Conservation (phyloP, 53 echinoderm and acorn worm genomes). For the Paelopatides confundens region DNA sequence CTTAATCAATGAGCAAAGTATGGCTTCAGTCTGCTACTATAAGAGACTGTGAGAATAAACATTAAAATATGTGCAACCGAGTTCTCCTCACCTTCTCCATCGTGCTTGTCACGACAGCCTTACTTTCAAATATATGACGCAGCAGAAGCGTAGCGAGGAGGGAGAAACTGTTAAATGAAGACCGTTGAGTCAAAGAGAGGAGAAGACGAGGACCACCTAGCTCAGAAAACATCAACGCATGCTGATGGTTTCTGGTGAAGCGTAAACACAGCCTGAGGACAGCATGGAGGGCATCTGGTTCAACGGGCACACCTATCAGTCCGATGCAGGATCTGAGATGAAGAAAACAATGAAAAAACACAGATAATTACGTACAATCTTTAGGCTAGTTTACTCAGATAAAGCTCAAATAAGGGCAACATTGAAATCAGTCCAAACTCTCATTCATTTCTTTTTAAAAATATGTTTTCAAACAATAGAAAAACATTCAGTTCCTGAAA, state of each 20-base stretch:
- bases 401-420: too few species aligned
- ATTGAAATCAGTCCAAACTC: too few species aligned
- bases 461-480: too few species aligned
- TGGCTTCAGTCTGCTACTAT: too few species aligned
- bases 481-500: too few species aligned
- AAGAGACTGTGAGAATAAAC: too few species aligned
- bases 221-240: conserved; percentile 91
- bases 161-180: conserved; percentile 88
- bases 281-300: conserved; percentile 93
- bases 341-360: neutral
- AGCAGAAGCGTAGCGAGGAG: conserved; percentile 89
- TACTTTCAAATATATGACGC: conserved; percentile 93
- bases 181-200: conserved; percentile 79
- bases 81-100: conserved; percentile 86
- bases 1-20: too few species aligned
- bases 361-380: too few species aligned
- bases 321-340: conserved; percentile 83
- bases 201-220: conserved; percentile 88
- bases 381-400: too few species aligned
- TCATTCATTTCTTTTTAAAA: too few species aligned
- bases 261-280: conserved; percentile 90
- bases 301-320: conserved; percentile 91
- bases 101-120: conserved; percentile 76
- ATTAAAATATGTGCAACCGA: neutral
- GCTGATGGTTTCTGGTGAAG: conserved; percentile 89